Conservation (phyloP, 2,888 invertebrate genomes). For the Patella pellucida region DNA sequence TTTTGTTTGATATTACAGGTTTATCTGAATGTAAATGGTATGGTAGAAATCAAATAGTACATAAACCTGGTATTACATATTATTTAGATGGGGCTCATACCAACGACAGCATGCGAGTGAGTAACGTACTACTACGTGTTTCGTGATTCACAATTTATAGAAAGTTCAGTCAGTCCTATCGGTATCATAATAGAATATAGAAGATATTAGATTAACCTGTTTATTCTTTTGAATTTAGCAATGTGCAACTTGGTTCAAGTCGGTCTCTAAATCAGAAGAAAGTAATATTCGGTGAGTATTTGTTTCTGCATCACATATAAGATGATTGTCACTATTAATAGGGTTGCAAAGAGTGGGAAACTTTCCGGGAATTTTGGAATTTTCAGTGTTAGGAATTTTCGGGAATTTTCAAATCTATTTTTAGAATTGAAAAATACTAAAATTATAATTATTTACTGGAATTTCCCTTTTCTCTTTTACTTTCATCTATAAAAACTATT, state of each 20-base stretch:
- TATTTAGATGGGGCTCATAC: constrained; percentile 97
- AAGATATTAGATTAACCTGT: constrained; percentile 3
- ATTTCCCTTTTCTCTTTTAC: too few relatives aligned
- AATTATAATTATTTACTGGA: too few relatives aligned
- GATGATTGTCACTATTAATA: too few relatives aligned
- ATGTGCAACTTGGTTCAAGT: constrained; percentile 85
- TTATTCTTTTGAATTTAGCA: constrained; percentile 47
- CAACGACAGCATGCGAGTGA: constrained; percentile 83
- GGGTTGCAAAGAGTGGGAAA: too few relatives aligned
- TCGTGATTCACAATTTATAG: too few relatives aligned
- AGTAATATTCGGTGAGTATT: constrained; percentile 38
- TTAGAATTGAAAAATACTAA: too few relatives aligned
- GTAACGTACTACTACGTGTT: not conserved
- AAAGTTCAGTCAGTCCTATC: too few relatives aligned
- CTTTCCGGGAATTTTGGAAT: too few relatives aligned
- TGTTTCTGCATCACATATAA: not conserved
- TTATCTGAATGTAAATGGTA: constrained; percentile 76
- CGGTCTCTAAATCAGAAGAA: constrained; percentile 59
- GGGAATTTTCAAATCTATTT: too few relatives aligned
- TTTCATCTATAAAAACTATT: too few relatives aligned
- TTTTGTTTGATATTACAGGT: not conserved
- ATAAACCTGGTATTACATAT: constrained; percentile 66
- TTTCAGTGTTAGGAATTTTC: too few relatives aligned
- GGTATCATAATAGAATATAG: not conserved
- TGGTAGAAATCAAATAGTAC: constrained; percentile 66